Conservation (phyloP, 1,140 invertebrate genomes). For the Zaprionus lachaisei region DNA sequence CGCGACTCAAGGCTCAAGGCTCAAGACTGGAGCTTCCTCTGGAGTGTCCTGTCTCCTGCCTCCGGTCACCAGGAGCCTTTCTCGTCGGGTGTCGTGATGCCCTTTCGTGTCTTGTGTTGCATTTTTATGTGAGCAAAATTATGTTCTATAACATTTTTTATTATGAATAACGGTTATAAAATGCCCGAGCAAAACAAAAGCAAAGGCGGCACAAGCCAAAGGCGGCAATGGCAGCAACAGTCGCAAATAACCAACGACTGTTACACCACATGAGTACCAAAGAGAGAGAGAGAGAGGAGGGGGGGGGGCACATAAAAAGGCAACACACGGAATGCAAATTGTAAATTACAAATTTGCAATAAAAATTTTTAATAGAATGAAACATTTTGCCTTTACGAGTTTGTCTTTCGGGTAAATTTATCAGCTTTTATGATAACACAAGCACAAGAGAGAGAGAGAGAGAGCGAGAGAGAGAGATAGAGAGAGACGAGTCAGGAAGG, state of each 20-base stretch:
- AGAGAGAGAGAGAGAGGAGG: background rate
- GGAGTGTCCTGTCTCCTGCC: too few relatives aligned
- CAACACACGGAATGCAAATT: slow-evolving; percentile 84
- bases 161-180: slow-evolving; percentile 84
- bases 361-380: slow-evolving; percentile 84
- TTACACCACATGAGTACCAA: slow-evolving; percentile 33
- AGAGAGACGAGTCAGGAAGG: background rate
- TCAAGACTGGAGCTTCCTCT: background rate
- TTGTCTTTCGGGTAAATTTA: slow-evolving; percentile 80
- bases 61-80: background rate
- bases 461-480: too few relatives aligned
- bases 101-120: slow-evolving; percentile 55
- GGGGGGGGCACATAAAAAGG: slow-evolving; percentile 58
- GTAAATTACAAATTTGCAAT: slow-evolving; percentile 85
- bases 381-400: slow-evolving; percentile 84
- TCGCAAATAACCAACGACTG: slow-evolving; percentile 52
- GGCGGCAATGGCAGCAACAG: slow-evolving; percentile 46
- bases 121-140: slow-evolving; percentile 84
- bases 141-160: slow-evolving; percentile 84
- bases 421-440: slow-evolving; percentile 83
- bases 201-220: slow-evolving; percentile 9
- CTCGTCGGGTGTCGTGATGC: slow-evolving; percentile 8
- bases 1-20: background rate
- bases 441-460: background rate
- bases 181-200: slow-evolving; percentile 62